Evolutionary conservation across 2,888 invertebrate genomes (phyloP), one percentile per base, ranked within the genome.

Genomic region (Euzetes globulus): DNA sequence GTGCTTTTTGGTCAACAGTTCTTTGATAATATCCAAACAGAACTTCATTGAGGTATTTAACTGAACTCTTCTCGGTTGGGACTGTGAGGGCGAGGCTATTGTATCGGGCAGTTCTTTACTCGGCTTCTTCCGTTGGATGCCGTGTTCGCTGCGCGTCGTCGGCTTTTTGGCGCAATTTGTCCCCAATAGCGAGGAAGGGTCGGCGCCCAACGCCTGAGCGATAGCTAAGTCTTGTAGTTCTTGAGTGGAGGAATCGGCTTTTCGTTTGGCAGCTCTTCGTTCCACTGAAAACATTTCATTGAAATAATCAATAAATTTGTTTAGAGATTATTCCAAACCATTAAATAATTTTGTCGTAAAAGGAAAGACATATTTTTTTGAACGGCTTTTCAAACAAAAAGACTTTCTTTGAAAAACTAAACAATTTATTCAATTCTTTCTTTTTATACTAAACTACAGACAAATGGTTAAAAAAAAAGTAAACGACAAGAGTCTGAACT

Each of bases 21-120:
- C 74, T 71, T 74, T 74, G 19, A 74, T 71, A 22, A 74, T 71
- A 3, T 74, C 52, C 29, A 41, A 33, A 74, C 74, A 74, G 22
- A 33, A 37, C 52, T 45, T 71, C 74, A 74, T 71, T 37, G 74
- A 58, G 27, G 70, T 27, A 58, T 74, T 74, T 25, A 74, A 29
- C 11, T 52, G 71, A 1, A 74, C 74, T 41, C 55, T 74, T 25
- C 41, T 74, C 0, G 70, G 52, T 19, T n/a, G 52, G 1, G 52
- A 29, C 37, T 50, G 71, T n/a, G 71, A 58, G 6, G 41, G 45
- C 1, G 74, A 55, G 3, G 58, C 22, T 9, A 71, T 71, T 1
- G 74, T 55, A 3, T 55, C 25, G 19, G 74, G 74, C 19, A 74
- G 47, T 17, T 74, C 74, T 55, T 71, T 74, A 19, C 22, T 55